A percentile compares a stretch with the other conserved stretches of the same genome.
phyloP scores from a whole-genome alignment of 2,797 vertebrate species.

The Crocidura indochinensis region DNA sequence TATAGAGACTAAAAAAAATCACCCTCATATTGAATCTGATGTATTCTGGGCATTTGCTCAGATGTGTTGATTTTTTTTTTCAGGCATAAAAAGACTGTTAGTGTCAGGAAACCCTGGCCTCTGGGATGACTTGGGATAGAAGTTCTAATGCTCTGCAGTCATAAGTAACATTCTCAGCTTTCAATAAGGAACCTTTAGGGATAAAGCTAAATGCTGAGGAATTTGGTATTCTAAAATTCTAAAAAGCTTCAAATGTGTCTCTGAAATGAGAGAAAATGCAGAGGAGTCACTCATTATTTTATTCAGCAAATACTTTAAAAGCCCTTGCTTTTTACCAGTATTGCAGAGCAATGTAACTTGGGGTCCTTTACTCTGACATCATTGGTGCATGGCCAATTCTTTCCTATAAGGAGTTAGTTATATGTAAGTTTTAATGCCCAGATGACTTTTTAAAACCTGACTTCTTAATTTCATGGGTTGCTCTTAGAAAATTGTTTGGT shows the following conservation, averaged over 20 bases:
- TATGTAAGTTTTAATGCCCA: background rate
- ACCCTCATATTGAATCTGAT: no score
- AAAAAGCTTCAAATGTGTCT: background rate
- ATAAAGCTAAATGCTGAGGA: conserved; percentile 1
- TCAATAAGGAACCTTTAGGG: background rate
- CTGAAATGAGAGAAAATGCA: conserved; percentile 28
- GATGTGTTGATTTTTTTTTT: no score
- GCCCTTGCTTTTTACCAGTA: background rate
- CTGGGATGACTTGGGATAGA: background rate
- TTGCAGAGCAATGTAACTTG: background rate
- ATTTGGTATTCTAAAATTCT: background rate
- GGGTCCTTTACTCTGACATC: background rate
- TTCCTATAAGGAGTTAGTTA: background rate
- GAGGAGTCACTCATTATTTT: background rate
- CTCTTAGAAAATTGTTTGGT: background rate
- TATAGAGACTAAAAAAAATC: no score
- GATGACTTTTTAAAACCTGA: background rate
- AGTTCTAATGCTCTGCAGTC: background rate
- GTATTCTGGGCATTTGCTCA: no score
- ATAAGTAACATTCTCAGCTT: background rate
- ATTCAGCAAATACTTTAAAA: conserved; percentile 8
- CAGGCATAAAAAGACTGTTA: background rate
- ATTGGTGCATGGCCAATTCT: background rate
- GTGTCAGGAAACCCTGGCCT: background rate
- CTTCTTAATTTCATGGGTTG: background rate